A percentile compares a stretch with the other conserved stretches of the same genome.
Conservation (phyloP, 2,113 vertebrate species). For the Cottus gobio region DNA sequence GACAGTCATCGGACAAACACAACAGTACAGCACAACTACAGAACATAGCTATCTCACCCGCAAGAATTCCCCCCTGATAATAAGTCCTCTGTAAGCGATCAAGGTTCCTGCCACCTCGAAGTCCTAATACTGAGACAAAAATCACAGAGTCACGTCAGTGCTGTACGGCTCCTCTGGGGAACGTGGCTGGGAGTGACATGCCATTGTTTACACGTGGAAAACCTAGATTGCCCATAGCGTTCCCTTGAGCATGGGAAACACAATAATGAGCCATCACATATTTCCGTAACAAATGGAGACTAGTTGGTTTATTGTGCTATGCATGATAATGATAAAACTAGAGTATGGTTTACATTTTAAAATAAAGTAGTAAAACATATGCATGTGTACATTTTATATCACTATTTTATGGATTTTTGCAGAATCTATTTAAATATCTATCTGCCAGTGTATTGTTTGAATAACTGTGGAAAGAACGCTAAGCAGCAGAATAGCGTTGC, state of each 20-base stretch:
- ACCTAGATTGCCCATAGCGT: constrained; percentile 68
- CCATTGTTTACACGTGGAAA: constrained; percentile 69
- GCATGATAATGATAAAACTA: neutral
- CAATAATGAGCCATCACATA: constrained; percentile 60
- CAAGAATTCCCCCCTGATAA: constrained; percentile 83
- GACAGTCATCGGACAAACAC: constrained; percentile 67
- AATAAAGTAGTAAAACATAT: neutral
- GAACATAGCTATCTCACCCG: constrained; percentile 77
- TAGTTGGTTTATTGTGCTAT: constrained; percentile 37
- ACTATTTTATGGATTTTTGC: neutral
- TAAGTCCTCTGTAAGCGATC: constrained; percentile 84
- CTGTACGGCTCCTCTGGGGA: constrained; percentile 57
- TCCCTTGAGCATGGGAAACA: constrained; percentile 70
- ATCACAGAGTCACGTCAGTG: constrained; percentile 75
- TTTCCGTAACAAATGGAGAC: constrained; percentile 48
- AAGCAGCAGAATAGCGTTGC: constrained; percentile 1
- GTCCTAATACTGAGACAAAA: constrained; percentile 84
- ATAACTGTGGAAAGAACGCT: neutral
- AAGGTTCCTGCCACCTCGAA: constrained; percentile 82
- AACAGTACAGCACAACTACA: constrained; percentile 76
- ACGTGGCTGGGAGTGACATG: constrained; percentile 71
- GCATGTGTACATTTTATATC: neutral
- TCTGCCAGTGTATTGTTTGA: neutral
- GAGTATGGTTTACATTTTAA: neutral
- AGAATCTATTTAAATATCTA: neutral